These are phyloP conservation scores for Holothuria glaberrima DNA, from an alignment of 35 echinoderm and acorn worm species.

Conservation along the genomic window DNA sequence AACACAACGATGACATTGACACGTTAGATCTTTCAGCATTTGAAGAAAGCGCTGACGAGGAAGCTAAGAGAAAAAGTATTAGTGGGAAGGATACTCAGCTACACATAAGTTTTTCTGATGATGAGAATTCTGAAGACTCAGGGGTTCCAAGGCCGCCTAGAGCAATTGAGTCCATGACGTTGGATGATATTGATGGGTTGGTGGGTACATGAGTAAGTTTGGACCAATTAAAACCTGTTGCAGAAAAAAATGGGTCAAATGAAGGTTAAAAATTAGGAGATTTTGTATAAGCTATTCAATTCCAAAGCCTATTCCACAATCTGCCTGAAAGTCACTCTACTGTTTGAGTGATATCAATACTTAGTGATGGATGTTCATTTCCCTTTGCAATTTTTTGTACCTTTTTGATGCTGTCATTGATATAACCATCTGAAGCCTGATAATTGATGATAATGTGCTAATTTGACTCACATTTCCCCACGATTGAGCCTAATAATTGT, in stretches of 20 bases:
- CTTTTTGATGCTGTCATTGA: too few species aligned
- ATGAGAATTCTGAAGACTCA: slow-evolving; percentile 99
- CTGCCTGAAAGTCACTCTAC: too few species aligned
- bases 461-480: too few species aligned
- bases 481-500: too few species aligned
- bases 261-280: too few species aligned
- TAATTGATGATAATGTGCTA: too few species aligned
- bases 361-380: too few species aligned
- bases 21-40: slow-evolving; percentile 39
- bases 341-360: too few species aligned
- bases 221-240: background rate
- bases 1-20: slow-evolving; percentile 59
- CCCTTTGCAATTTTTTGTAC: too few species aligned
- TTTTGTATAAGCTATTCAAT: background rate
- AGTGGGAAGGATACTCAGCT: slow-evolving; percentile 75
- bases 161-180: slow-evolving; percentile 87
- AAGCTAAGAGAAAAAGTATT: slow-evolving; percentile 48
- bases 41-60: slow-evolving; percentile 48
- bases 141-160: slow-evolving; percentile 87
- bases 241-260: background rate
- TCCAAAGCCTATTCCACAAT: background rate
- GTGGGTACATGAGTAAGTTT: background rate
- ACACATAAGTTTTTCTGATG: slow-evolving; percentile 99
- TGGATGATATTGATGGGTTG: slow-evolving; percentile 83
- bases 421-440: too few species aligned